phyloP scores from a whole-genome alignment of 2,888 invertebrate genomes.

The Homarus gammarus region DNA sequence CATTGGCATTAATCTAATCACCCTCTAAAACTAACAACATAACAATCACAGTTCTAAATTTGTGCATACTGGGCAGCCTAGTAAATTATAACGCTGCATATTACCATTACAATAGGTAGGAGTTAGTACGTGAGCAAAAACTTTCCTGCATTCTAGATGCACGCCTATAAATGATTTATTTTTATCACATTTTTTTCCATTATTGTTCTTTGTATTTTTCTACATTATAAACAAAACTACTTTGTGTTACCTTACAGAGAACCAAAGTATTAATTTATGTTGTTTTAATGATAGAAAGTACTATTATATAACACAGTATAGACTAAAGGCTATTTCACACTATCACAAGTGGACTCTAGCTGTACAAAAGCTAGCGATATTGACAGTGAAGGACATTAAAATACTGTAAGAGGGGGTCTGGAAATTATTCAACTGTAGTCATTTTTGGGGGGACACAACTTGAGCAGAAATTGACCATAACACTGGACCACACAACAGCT shows the following conservation, averaged over 20 bases:
- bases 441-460: not conserved
- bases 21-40: not conserved
- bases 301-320: too few species aligned
- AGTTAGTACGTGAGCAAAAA: not conserved
- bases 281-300: not conserved
- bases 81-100: not conserved
- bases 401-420: not conserved
- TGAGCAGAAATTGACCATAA: not conserved
- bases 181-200: not conserved
- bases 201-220: not conserved
- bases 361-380: not conserved
- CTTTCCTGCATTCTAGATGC: not conserved
- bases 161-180: not conserved
- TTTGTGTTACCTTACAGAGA: not conserved
- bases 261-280: not conserved
- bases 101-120: not conserved
- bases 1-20: too few species aligned
- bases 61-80: not conserved
- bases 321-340: not conserved
- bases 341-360: not conserved
- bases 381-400: not conserved
- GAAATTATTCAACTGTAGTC: not conserved
- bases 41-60: slow-evolving; percentile 12
- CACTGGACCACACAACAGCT: not conserved
- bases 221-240: not conserved